Conservation (phyloP, 2,797 vertebrate genomes). For the Scolopax bukidnonensis region DNA sequence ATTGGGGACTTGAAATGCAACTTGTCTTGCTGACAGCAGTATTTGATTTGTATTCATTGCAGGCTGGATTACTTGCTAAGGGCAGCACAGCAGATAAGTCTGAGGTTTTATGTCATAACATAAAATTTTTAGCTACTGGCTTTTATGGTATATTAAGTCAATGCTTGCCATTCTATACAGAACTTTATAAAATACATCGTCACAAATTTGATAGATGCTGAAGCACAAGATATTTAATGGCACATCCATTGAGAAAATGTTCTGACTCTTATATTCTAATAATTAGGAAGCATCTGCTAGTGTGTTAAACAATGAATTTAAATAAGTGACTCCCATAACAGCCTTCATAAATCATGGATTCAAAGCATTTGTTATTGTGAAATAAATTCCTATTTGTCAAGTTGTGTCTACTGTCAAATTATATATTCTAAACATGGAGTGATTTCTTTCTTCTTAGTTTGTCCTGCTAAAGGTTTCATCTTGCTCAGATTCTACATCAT, state of each 20-base stretch:
- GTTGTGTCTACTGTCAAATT: background rate
- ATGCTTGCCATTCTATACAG: background rate
- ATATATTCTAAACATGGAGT: background rate
- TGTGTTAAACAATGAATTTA: slow-evolving; percentile 16
- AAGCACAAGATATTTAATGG: slow-evolving; percentile 8
- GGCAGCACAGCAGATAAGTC: background rate
- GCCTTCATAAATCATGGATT: slow-evolving; percentile 17
- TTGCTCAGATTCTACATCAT: background rate
- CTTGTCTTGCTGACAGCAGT: background rate
- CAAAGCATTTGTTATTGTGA: background rate
- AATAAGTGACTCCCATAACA: background rate
- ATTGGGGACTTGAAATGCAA: background rate
- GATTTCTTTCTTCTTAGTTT: slow-evolving; percentile 11
- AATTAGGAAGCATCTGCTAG: slow-evolving; percentile 26
- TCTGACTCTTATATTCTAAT: slow-evolving; percentile 1
- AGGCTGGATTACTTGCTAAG: background rate
- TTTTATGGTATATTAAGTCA: slow-evolving; percentile 17
- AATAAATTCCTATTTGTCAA: slow-evolving; percentile 19
- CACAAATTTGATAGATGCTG: background rate
- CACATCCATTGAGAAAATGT: background rate
- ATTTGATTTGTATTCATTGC: slow-evolving; percentile 10
- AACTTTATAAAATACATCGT: slow-evolving; percentile 12
- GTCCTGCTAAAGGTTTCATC: background rate
- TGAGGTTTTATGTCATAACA: background rate
- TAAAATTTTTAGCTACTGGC: background rate